Percentiles rank a stretch among this genome's conserved stretches.
These are phyloP conservation scores for Anguilla japonica DNA, from an alignment of 2,113 vertebrate species.

Conservation along the genomic window DNA sequence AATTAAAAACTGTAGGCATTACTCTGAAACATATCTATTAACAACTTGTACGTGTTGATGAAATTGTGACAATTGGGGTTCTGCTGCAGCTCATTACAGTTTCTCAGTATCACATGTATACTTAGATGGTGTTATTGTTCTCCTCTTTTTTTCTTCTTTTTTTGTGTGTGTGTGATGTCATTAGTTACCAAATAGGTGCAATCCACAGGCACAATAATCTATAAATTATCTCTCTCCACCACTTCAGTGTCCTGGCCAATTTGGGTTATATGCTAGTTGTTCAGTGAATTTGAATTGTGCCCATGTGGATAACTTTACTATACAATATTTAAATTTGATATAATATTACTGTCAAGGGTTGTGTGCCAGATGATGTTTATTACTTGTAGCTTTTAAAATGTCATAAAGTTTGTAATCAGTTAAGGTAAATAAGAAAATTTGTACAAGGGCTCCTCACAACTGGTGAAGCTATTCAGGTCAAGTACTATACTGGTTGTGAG, in stretches of 20 bases:
- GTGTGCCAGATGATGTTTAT: background rate
- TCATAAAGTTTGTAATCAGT: background rate
- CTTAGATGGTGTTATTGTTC: slow-evolving; percentile 48
- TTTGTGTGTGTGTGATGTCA: slow-evolving; percentile 16
- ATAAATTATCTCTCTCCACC: background rate
- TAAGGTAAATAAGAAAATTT: background rate
- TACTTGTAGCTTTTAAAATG: background rate
- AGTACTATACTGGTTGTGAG: background rate
- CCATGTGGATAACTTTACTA: background rate
- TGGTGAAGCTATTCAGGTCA: background rate
- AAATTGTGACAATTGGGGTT: slow-evolving; percentile 33
- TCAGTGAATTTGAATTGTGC: background rate
- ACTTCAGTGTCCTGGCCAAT: background rate
- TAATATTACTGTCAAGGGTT: no score
- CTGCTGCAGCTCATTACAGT: slow-evolving; percentile 33
- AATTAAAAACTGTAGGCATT: slow-evolving; percentile 22
- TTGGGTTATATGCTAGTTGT: background rate
- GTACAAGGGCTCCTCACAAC: background rate
- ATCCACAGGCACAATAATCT: slow-evolving; percentile 15
- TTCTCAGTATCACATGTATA: slow-evolving; percentile 34
- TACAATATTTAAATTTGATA: no score
- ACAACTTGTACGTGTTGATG: slow-evolving; percentile 35
- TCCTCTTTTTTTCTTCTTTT: background rate
- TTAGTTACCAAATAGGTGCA: slow-evolving; percentile 33
- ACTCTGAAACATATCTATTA: slow-evolving; percentile 6